Conservation (phyloP, 2,888 invertebrate species). For the Eupithecia vulgata region DNA sequence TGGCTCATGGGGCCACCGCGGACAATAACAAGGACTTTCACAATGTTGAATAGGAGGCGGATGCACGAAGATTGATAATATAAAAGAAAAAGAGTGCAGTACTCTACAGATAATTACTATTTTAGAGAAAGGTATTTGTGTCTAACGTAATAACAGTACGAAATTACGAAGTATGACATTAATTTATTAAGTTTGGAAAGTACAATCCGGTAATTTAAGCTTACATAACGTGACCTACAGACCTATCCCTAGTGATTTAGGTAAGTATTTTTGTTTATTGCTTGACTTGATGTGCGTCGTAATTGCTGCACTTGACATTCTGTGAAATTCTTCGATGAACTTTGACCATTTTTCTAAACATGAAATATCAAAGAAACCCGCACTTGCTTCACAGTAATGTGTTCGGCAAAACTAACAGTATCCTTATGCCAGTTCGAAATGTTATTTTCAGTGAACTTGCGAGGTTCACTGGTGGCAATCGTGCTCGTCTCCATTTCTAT, state of each 20-base stretch:
- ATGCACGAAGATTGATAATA: constrained; percentile 66
- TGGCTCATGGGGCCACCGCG: constrained; percentile 53
- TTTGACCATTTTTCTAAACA: constrained; percentile 30
- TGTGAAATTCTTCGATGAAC: constrained; percentile 31
- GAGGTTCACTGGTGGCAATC: constrained; percentile 70
- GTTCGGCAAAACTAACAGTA: constrained; percentile 37
- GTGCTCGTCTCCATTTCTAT: constrained; percentile 74
- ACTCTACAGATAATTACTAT: constrained; percentile 67
- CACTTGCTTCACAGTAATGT: constrained; percentile 18
- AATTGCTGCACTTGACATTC: constrained; percentile 37
- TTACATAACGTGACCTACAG: constrained; percentile 64
- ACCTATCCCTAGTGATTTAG: constrained; percentile 50
- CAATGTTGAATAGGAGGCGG: constrained; percentile 63
- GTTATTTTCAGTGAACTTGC: constrained; percentile 60
- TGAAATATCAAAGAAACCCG: constrained; percentile 16
- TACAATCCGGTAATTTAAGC: constrained; percentile 66
- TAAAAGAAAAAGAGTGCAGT: constrained; percentile 69
- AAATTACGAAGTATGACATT: constrained; percentile 76
- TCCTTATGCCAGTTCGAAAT: constrained; percentile 51
- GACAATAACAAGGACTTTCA: constrained; percentile 71
- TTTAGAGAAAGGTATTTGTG: constrained; percentile 70
- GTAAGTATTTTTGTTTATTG: constrained; percentile 52
- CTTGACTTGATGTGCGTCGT: constrained; percentile 38
- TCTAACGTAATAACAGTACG: constrained; percentile 65
- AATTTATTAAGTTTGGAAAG: constrained; percentile 72